Conservation (phyloP, 92 coral and sea anemone genomes). For the Bergia sp. region DNA sequence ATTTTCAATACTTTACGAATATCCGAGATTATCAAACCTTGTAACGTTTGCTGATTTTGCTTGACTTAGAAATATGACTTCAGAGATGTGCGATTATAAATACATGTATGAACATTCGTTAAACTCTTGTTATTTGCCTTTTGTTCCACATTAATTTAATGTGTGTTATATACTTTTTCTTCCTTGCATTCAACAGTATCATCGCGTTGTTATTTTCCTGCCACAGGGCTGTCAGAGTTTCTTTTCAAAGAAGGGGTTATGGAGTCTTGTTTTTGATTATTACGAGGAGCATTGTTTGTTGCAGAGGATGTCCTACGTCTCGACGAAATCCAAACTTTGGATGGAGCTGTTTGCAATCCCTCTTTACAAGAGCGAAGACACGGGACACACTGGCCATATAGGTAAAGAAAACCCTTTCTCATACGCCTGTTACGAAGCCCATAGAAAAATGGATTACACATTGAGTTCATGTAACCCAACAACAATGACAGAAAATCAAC, state of each 20-base stretch:
- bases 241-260: not conserved
- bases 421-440: slow-evolving; percentile 68
- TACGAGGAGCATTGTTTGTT: not conserved
- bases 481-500: slow-evolving; percentile 69
- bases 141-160: too few relatives aligned
- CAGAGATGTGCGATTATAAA: too few relatives aligned
- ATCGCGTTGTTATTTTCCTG: not conserved
- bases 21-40: too few relatives aligned
- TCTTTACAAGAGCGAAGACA: not conserved
- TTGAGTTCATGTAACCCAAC: slow-evolving; percentile 77
- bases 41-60: too few relatives aligned
- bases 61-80: too few relatives aligned
- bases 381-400: slow-evolving; percentile 29
- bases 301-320: not conserved
- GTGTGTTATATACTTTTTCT: too few relatives aligned
- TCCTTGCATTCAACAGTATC: not conserved
- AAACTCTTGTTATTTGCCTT: too few relatives aligned
- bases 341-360: not conserved
- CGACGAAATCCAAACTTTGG: not conserved
- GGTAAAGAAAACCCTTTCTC: slow-evolving; percentile 41
- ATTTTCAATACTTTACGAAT: too few relatives aligned
- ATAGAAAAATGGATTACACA: slow-evolving; percentile 77
- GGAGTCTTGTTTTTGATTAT: not conserved
- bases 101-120: too few relatives aligned
- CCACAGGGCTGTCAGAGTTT: not conserved